Percentiles rank a stretch among this genome's conserved stretches.
Evolutionary conservation across 2,888 invertebrate genomes (phyloP).

Genomic region (Meganola albula): DNA sequence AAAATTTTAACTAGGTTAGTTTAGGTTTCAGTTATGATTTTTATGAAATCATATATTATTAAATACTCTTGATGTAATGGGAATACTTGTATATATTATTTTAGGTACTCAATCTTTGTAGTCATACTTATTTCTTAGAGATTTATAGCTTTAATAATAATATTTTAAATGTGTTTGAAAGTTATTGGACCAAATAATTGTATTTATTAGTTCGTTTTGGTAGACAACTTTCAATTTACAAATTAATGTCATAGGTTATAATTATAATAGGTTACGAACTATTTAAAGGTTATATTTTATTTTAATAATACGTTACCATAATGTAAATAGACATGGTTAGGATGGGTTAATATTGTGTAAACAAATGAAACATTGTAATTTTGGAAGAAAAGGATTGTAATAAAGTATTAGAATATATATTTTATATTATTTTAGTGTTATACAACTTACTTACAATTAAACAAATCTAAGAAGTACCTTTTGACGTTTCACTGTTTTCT

Average conservation of each 20-base stretch:
- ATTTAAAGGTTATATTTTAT: conserved; percentile 60
- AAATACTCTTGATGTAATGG: conserved; percentile 19
- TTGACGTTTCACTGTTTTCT: too few species aligned
- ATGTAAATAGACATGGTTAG: conserved; percentile 49
- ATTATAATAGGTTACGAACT: conserved; percentile 41
- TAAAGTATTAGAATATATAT: conserved; percentile 58
- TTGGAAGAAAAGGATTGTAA: conserved; percentile 52
- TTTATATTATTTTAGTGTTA: conserved; percentile 34
- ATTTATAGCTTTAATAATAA: conserved; percentile 73
- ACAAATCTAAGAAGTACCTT: too few species aligned
- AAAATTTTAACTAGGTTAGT: too few species aligned
- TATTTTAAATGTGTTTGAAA: conserved; percentile 49
- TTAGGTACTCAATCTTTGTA: conserved; percentile 50
- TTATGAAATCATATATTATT: conserved; percentile 17
- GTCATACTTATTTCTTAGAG: conserved; percentile 65
- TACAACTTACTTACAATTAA: conserved; percentile 4
- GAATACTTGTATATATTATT: conserved; percentile 41
- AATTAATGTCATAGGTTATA: conserved; percentile 64
- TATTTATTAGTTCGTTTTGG: conserved; percentile 70
- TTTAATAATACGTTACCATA: conserved; percentile 63
- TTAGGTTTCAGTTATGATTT: too few species aligned
- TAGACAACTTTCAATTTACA: conserved; percentile 62
- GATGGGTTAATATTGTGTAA: conserved; percentile 46
- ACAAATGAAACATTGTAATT: conserved; percentile 50
- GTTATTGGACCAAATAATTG: conserved; percentile 74